A percentile compares a stretch with the other conserved stretches of the same genome.
Evolutionary conservation across 2,797 vertebrate species (phyloP).

Genomic region (Anabacerthia variegaticeps): DNA sequence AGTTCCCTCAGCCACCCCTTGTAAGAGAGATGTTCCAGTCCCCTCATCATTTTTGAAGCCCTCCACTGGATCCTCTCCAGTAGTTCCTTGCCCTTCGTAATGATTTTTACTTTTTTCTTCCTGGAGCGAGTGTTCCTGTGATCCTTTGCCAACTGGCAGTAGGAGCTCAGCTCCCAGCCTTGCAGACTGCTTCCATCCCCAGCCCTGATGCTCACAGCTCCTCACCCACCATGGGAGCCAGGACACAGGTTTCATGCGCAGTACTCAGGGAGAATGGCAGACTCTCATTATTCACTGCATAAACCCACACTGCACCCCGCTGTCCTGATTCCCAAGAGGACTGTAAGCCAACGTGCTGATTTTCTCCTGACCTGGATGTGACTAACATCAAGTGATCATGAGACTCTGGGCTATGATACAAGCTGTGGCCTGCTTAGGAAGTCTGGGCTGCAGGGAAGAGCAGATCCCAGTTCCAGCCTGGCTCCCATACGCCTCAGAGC

Average conservation of each 20-base stretch:
- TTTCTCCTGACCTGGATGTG: not conserved
- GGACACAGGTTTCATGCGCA: rapidly evolving
- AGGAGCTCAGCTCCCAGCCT: not conserved
- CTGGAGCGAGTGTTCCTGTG: not conserved
- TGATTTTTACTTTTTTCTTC: not conserved
- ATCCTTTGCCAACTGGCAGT: not conserved
- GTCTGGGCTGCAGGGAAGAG: not conserved
- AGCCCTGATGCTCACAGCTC: not conserved
- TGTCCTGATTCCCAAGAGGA: not conserved
- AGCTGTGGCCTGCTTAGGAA: not conserved
- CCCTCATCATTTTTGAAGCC: not conserved
- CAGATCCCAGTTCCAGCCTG: not conserved
- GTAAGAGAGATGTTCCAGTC: not conserved
- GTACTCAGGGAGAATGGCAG: not conserved
- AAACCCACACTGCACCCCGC: not conserved
- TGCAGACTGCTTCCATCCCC: not conserved
- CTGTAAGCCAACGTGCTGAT: not conserved
- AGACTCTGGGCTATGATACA: not conserved
- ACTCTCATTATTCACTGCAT: not conserved
- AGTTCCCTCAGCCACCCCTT: not conserved
- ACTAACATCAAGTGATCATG: not conserved
- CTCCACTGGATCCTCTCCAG: not conserved
- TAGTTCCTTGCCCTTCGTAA: not conserved
- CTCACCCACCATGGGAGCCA: rapidly evolving
- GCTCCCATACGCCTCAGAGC: rapidly evolving